These are phyloP conservation scores for Capromys pilorides DNA, from an alignment of 2,797 vertebrate species.

Conservation along the genomic window DNA sequence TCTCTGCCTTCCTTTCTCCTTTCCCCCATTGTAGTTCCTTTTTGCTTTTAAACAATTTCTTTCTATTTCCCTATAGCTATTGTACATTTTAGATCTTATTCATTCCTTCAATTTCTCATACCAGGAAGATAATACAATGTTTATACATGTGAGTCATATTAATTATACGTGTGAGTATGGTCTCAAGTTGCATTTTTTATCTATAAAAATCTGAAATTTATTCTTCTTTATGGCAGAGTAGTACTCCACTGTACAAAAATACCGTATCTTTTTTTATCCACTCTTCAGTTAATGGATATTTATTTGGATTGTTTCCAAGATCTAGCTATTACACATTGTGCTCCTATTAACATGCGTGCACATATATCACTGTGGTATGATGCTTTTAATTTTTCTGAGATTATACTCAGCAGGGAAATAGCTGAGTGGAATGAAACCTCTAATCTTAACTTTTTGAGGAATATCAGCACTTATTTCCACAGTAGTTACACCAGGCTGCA, in stretches of 20 bases:
- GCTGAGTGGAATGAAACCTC: too few species aligned
- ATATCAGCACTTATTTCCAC: too few species aligned
- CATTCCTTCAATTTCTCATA: not conserved
- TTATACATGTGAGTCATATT: not conserved
- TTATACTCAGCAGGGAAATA: too few species aligned
- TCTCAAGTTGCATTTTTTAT: not conserved
- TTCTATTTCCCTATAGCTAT: not conserved
- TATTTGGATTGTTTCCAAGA: not conserved
- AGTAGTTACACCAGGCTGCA: too few species aligned
- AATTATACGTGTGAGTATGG: not conserved
- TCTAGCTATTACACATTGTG: not conserved
- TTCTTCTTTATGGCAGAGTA: not conserved
- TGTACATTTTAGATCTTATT: not conserved
- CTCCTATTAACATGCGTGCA: not conserved
- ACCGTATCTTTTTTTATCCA: not conserved
- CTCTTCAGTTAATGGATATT: not conserved
- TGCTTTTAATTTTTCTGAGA: not conserved
- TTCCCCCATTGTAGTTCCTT: not conserved
- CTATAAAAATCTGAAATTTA: not conserved
- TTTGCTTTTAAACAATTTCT: not conserved
- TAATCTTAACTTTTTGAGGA: too few species aligned
- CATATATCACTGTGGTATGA: not conserved
- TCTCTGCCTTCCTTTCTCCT: not conserved
- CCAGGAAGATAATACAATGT: not conserved
- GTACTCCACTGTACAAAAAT: not conserved